Percentiles rank a stretch among this genome's conserved stretches.
Conservation (phyloP, 2,888 invertebrate genomes). For the Parochlus steinenii region DNA sequence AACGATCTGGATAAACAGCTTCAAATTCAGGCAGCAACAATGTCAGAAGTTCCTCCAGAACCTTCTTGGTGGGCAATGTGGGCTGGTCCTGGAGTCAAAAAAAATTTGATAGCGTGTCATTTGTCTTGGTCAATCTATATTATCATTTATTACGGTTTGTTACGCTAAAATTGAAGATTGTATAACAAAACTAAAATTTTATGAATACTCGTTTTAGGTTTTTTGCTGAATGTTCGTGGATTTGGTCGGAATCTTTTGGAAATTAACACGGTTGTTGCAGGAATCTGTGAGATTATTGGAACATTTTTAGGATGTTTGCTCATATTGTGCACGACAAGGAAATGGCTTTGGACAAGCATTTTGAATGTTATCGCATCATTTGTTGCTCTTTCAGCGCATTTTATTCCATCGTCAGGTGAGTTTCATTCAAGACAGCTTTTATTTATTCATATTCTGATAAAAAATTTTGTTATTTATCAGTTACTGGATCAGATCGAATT, state of each 20-base stretch:
- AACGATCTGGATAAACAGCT: constrained; percentile 29
- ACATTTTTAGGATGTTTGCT: constrained; percentile 28
- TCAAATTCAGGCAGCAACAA: constrained; percentile 27
- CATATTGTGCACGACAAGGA: constrained; percentile 25
- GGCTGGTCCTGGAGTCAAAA: constrained; percentile 24
- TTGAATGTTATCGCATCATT: constrained; percentile 28
- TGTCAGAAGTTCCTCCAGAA: constrained; percentile 22
- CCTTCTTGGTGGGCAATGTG: constrained; percentile 29
- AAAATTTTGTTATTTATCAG: constrained; percentile 15
- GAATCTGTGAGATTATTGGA: constrained; percentile 29
- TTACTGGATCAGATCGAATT: constrained; percentile 22
- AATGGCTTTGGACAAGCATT: constrained; percentile 28
- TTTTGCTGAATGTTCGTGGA: constrained; percentile 31
- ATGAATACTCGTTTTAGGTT: too few species aligned
- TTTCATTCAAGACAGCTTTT: constrained; percentile 4
- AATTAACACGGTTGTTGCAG: constrained; percentile 30
- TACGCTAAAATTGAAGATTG: too few species aligned
- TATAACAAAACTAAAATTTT: too few species aligned
- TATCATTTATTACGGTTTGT: constrained; percentile 32
- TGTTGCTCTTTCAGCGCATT: constrained; percentile 28
- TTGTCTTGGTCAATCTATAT: constrained; percentile 23
- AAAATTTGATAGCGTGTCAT: constrained; percentile 4
- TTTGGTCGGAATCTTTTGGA: constrained; percentile 31
- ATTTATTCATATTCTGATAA: not conserved
- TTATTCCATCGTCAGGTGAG: constrained; percentile 26